Base-by-base conservation (phyloP, 2,797 vertebrate species). In the Acropternis orthonyx region DNA sequence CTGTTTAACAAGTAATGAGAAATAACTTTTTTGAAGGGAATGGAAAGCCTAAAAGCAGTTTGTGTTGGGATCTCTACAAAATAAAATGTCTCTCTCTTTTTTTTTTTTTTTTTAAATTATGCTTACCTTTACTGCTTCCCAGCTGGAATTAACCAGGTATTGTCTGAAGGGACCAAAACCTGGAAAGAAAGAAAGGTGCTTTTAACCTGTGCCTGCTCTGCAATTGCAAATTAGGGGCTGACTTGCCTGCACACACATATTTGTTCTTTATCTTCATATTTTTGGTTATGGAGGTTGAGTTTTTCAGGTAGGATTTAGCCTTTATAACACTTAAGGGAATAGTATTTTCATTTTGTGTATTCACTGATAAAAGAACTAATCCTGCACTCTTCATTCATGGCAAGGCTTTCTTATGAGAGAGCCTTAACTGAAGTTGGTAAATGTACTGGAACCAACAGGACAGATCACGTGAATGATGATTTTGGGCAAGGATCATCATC, bases 121-220 rank as follows among this genome's bases (percentile, higher is more conserved):
- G n/a, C 93, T 96, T 97, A 99, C 98, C 98, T 99, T 98, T 28
- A 98, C 98, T 81, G 98, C 98, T 97, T 97, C 98, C 98, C 98
- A 99, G 96, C 98, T 99, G 61, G 98, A 98, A 97, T 99, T 99
- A 48, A 97, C 94, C 56, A 98, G 79, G 84, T 98, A 96, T 82
- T 98, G 97, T 92, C 97, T 96, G 90, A 99, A 99, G 37, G 98
- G 98, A 71, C 98, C 98, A 89, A 99, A 99, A 65, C 98, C 98
- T 99, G 89, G 73, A 96, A 95, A 27, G 67, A 92, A 96, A 92
- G 62, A 58, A 80, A 84, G 56, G 28, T 59, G 26, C 11, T 85
- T 86, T 91, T 92, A 88, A 84, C 27, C 11, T 74, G 4, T 78
- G 69, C 76, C 89, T 94, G 62, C 23, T 76, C 61, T 82, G 67